Evolutionary conservation across 1,140 invertebrate species (phyloP), one percentile per base, ranked within the genome.

Genomic region (Gonioctena quinquepunctata): DNA sequence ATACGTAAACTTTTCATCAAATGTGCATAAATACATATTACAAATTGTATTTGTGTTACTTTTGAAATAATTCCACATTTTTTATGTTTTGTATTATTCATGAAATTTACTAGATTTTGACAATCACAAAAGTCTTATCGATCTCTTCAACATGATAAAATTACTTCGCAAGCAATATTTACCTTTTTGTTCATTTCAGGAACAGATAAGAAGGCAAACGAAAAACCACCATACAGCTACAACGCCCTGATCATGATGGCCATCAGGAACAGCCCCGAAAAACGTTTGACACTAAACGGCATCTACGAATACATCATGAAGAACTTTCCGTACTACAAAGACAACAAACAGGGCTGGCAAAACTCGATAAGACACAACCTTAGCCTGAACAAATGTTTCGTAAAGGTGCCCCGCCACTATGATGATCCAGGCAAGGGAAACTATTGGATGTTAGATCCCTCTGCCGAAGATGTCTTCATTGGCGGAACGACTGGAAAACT

Each of bases 161-260:
- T n/a, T n/a, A n/a, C n/a, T 52, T 8, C 7, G n/a, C n/a, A n/a
- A n/a, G n/a, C n/a, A n/a, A 16, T 26, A 2, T 16, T 54, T 52
- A 7, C 2, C 18, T 48, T 68, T 26, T 56, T 68, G 67, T 27
- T 48, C n/a, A n/a, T n/a, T n/a, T n/a, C n/a, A n/a, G n/a, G n/a
- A n/a, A n/a, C n/a, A n/a, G 89, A 89, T 79, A 87, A 88, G 71
- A 90, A 91, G 77, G 22, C 71, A 2, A 89, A 89, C 79, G 94
- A 96, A 76, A 98, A 98, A 79, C 98, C 98, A 0, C 95, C 96
- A 0, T 99, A 96, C 85, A 97, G 95, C 80, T 99, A 99, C 86
- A 99, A 99, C 84, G 97, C 97, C 0, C 87, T 99, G 11, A 99
- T 99, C 77, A 99, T 99, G 96, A 99, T 99, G 97, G 98, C 98